A percentile compares a stretch with the other conserved stretches of the same genome.
Conservation (phyloP, 2,113 vertebrate species). For the Lichenostomus cassidix region DNA sequence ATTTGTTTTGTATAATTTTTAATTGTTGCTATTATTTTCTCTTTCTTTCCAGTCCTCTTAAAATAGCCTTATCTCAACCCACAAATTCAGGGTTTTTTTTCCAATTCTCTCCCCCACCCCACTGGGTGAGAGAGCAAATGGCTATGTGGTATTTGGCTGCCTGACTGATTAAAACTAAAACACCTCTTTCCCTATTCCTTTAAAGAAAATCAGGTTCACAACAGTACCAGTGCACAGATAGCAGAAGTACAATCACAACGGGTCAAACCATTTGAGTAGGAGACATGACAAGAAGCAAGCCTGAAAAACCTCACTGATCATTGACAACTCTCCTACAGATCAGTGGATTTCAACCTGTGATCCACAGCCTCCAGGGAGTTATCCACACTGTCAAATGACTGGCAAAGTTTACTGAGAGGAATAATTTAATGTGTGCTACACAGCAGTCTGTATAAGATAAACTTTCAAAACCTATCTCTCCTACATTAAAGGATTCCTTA, state of each 20-base stretch:
- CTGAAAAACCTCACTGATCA: background rate
- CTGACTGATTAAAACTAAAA: background rate
- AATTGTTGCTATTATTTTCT: background rate
- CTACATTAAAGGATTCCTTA: background rate
- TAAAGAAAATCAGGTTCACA: background rate
- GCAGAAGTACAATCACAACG: background rate
- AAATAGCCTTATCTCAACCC: background rate
- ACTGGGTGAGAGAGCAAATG: background rate
- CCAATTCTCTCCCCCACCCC: fast-evolving
- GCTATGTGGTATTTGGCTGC: background rate
- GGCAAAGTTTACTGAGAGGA: background rate
- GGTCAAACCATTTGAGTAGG: background rate
- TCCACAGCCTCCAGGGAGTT: background rate
- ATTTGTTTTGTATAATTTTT: background rate
- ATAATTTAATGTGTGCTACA: background rate
- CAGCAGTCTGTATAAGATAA: background rate
- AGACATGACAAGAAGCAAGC: fast-evolving
- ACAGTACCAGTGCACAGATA: background rate
- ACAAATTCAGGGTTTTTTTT: background rate
- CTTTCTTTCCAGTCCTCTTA: background rate
- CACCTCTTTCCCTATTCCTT: background rate
- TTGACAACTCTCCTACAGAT: background rate
- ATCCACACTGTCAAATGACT: background rate
- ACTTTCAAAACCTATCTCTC: background rate
- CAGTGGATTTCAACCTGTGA: background rate